These are phyloP conservation scores for Latheticus oryzae DNA, from an alignment of 2,888 invertebrate species.

Conservation along the genomic window DNA sequence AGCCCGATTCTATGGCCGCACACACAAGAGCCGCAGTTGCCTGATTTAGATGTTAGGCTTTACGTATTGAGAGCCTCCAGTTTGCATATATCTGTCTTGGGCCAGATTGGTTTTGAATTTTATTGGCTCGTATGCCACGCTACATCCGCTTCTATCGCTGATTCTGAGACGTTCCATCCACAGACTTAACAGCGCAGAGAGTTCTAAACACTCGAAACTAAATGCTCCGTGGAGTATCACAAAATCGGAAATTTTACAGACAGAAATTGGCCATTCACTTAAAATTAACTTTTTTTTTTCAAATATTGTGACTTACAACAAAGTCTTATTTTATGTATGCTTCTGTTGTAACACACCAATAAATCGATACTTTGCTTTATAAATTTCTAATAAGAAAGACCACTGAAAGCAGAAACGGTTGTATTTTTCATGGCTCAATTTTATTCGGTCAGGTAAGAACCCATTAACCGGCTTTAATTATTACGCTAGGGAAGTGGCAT, in stretches of 20 bases:
- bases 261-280: too few species aligned
- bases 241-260: too few species aligned
- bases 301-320: too few species aligned
- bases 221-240: constrained; percentile 17
- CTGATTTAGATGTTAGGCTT: constrained; percentile 44
- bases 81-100: constrained; percentile 53
- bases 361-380: constrained; percentile 1
- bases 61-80: constrained; percentile 32
- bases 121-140: constrained; percentile 48
- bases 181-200: constrained; percentile 16
- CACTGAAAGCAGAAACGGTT: too few species aligned
- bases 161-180: constrained; percentile 36
- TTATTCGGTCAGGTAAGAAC: too few species aligned
- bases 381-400: constrained; percentile 4
- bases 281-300: too few species aligned
- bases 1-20: constrained; percentile 39
- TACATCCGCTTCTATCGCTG: constrained; percentile 34
- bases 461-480: too few species aligned
- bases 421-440: too few species aligned
- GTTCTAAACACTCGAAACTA: constrained; percentile 18
- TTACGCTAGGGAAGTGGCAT: too few species aligned
- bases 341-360: background rate
- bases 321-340: constrained; percentile 1
- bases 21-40: constrained; percentile 39
- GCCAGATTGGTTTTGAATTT: constrained; percentile 58